Evolutionary conservation across 2,888 invertebrate species (phyloP).

Genomic region (Cynaeus angustus): DNA sequence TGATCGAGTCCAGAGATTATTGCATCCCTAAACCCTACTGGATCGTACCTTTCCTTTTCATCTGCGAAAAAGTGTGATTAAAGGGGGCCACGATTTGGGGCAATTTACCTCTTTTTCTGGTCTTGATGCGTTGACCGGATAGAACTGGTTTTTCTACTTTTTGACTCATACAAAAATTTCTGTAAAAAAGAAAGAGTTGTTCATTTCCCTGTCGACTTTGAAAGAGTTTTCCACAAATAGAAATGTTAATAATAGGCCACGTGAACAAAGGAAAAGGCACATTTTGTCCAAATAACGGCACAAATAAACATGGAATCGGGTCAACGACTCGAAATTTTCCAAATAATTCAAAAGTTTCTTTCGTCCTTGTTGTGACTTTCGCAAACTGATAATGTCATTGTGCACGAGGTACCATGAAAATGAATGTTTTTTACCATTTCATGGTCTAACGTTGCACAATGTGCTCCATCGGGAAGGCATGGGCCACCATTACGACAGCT

Average conservation of each 20-base stretch:
- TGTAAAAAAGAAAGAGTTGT: slow-evolving; percentile 61
- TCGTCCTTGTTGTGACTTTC: slow-evolving; percentile 33
- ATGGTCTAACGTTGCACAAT: slow-evolving; percentile 41
- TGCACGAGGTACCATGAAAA: not conserved
- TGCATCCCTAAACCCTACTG: slow-evolving; percentile 97
- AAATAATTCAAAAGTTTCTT: slow-evolving; percentile 11
- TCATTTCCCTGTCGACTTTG: slow-evolving; percentile 9
- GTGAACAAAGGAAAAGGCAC: slow-evolving; percentile 20
- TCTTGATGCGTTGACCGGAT: slow-evolving; percentile 99
- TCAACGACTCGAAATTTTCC: slow-evolving; percentile 58
- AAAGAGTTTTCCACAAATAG: not conserved
- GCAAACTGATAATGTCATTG: not conserved
- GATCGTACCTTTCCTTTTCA: slow-evolving; percentile 99
- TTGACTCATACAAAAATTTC: slow-evolving; percentile 97
- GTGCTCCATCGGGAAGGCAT: slow-evolving; percentile 52
- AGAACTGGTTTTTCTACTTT: slow-evolving; percentile 99
- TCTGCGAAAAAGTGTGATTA: slow-evolving; percentile 75
- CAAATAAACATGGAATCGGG: slow-evolving; percentile 58
- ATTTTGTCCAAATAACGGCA: slow-evolving; percentile 58
- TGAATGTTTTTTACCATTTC: not conserved
- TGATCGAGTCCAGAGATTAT: slow-evolving; percentile 96
- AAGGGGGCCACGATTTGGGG: slow-evolving; percentile 1
- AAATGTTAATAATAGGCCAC: no score
- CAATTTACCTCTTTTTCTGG: slow-evolving; percentile 97
- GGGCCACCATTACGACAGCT: slow-evolving; percentile 58